Conservation (phyloP, 2,888 invertebrate species). For the Parascotia fuliginaria region DNA sequence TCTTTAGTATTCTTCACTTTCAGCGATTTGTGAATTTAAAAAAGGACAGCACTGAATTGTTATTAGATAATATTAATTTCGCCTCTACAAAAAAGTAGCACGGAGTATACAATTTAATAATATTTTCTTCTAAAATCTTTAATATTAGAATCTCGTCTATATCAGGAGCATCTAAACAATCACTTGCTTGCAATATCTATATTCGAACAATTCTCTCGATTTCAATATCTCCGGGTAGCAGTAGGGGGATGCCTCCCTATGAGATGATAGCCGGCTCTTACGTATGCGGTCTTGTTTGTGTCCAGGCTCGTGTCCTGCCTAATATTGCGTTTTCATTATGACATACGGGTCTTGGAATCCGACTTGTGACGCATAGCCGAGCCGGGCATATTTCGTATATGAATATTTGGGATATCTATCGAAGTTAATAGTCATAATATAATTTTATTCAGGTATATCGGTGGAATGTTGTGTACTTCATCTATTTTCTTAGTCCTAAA, state of each 20-base stretch:
- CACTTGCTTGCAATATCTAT: conserved; percentile 37
- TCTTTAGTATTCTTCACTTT: too few relatives aligned
- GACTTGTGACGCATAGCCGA: conserved; percentile 50
- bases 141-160: conserved; percentile 5
- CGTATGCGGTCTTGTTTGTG: conserved; percentile 78
- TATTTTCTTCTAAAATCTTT: not conserved
- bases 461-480: too few relatives aligned
- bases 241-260: conserved; percentile 47
- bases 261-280: conserved; percentile 65
- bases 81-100: too few relatives aligned
- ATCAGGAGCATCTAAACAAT: conserved; percentile 34
- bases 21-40: too few relatives aligned
- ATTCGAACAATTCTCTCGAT: conserved; percentile 43
- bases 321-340: conserved; percentile 75
- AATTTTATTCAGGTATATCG: too few relatives aligned
- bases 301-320: conserved; percentile 63
- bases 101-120: not conserved
- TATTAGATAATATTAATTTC: too few relatives aligned
- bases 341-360: conserved; percentile 57
- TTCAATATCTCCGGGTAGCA: conserved; percentile 46
- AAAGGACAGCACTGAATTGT: too few relatives aligned
- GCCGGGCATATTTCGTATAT: conserved; percentile 31
- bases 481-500: too few relatives aligned
- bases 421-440: too few relatives aligned
- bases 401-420: conserved; percentile 11